Evolutionary conservation across 2,888 invertebrate species (phyloP).

Genomic region (Lasioglossum figueresi): DNA sequence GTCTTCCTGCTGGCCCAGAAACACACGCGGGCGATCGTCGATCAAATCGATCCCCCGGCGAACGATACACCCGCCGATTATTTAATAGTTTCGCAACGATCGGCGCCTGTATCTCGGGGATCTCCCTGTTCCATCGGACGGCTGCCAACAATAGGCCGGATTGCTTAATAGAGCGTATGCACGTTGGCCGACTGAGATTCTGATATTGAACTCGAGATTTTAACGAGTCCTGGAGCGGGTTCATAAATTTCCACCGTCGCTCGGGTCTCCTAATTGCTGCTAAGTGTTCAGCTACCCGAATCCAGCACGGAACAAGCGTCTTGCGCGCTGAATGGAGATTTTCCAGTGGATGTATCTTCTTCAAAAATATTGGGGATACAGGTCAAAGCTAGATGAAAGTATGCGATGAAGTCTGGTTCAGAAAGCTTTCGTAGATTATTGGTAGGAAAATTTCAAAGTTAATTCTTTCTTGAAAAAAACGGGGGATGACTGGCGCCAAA

Average conservation of each 20-base stretch:
- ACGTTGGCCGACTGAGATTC: not conserved
- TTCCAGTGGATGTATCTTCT: not conserved
- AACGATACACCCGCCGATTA: conserved; percentile 29
- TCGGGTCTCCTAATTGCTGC: not conserved
- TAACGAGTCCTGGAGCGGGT: not conserved
- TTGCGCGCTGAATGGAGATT: not conserved
- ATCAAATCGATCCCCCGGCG: conserved; percentile 4
- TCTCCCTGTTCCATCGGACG: not conserved
- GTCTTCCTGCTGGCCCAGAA: conserved; percentile 21
- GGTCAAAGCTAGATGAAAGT: not conserved
- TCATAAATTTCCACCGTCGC: not conserved
- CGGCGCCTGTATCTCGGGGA: not conserved
- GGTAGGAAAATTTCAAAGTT: not conserved
- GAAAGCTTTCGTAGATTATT: not conserved
- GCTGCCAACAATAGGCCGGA: not conserved
- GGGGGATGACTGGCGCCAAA: not conserved
- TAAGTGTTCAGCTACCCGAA: not conserved
- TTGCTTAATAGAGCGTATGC: conserved; percentile 6
- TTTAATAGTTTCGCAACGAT: conserved; percentile 44
- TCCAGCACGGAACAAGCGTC: not conserved
- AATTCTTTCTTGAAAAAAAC: not conserved
- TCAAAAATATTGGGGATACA: rapidly evolving
- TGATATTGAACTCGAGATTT: not conserved
- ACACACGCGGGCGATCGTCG: not conserved
- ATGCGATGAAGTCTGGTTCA: not conserved